Conservation (phyloP, 1,140 invertebrate species). For the Lethrus apterus region DNA sequence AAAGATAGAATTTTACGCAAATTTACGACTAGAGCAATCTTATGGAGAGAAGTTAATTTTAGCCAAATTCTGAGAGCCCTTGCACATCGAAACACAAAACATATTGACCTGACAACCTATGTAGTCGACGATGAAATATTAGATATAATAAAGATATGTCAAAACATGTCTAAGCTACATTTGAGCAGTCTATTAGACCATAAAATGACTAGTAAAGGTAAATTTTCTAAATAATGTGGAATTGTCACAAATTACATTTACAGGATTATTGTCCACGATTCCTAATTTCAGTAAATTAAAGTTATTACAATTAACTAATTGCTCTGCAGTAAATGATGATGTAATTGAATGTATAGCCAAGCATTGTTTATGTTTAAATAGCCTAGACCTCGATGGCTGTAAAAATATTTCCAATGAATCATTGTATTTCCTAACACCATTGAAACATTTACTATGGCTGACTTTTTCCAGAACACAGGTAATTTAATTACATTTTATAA, state of each 20-base stretch:
- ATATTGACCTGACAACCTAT: conserved; percentile 5
- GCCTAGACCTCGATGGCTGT: conserved; percentile 16
- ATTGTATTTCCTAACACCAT: neutral
- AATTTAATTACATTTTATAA: conserved; percentile 3
- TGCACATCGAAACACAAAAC: neutral
- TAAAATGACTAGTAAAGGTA: conserved; percentile 5
- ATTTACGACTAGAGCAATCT: neutral
- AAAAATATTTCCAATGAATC: conserved; percentile 12
- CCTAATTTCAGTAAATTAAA: conserved; percentile 4
- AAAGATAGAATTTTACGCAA: conserved; percentile 11
- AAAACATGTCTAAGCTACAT: conserved; percentile 5
- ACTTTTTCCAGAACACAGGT: conserved; percentile 16
- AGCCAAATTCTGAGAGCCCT: conserved; percentile 1
- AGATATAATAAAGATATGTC: conserved; percentile 2
- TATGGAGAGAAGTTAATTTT: conserved; percentile 5
- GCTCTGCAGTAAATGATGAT: conserved; percentile 18
- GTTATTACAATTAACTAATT: conserved; percentile 14
- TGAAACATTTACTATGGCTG: conserved; percentile 8
- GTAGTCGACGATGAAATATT: conserved; percentile 13
- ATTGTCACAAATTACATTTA: neutral
- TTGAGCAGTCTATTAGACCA: neutral
- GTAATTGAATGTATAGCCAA: conserved; percentile 16
- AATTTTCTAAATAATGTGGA: conserved; percentile 1
- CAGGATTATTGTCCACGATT: conserved; percentile 6
- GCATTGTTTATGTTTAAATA: conserved; percentile 12